Base-by-base conservation (phyloP, 2,888 invertebrate species). In the Coleophora flavipennella region DNA sequence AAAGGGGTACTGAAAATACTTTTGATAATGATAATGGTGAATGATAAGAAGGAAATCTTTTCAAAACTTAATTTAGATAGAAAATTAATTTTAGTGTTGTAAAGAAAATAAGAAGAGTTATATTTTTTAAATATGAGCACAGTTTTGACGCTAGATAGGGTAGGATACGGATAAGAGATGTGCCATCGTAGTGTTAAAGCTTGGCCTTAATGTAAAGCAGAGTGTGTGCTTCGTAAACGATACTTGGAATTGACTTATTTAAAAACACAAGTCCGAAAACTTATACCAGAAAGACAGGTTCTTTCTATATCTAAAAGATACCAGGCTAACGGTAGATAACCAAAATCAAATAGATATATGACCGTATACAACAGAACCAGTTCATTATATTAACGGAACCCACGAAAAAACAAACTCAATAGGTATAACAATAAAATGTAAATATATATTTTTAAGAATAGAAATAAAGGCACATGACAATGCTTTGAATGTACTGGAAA, bases 401-500 rank as follows among this genome's bases (percentile, higher is more conserved):
- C 20, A n/a, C n/a, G 20, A 4, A 20, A 36, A 29, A n/a, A 35
- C 33, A 33, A 43, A 41, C 38, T 50, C 45, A 51, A 49, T 55
- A 43, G 46, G 20, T 33, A 45, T 57, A 57, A 55, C 54, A 56
- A 49, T 67, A 64, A 64, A 53, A 46, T 74, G 67, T 75, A 75
- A 50, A 73, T 68, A 7, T n/a, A 55, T 63, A 56, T 52, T 46
- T 46, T 33, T 68, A 67, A 63, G 59, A 40, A 41, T 74, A 71
- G 64, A 57, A 29, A 57, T 74, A 73, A 66, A 59, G 62, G 62
- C 69, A 71, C 69, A 57, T 51, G 51, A 63, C 53, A 66, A 73
- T 67, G 81, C 83, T 83, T 83, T 83, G 67, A 71, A 74, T 83
- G 83, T 83, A 83, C 80, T 74, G 77, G 50, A 11, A 76, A 75